Evolutionary conservation across 2,888 invertebrate species (phyloP), one percentile per base, ranked within the genome.

Genomic region (Polydrusus pterygomalis): DNA sequence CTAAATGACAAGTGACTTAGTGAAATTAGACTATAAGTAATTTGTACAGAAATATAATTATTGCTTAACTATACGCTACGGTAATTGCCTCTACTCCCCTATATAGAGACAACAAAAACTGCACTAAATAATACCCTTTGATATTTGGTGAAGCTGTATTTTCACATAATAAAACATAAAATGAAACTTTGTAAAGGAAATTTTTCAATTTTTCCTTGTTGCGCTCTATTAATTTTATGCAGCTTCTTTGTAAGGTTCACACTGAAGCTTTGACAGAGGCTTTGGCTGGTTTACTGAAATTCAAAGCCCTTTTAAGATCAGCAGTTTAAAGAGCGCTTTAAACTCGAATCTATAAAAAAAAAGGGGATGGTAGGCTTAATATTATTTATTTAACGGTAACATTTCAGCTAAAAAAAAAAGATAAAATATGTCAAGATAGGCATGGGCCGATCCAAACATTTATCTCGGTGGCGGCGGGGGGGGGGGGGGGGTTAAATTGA

Each of bases 211-310:
- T 51, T n/a, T 25, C 54, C 25, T 25, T 54, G 54, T 54, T 54
- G 54, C 30, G 54, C 54, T 54, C 54, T 30, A 54, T 54, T 54
- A 54, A 54, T 54, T 25, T 54, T 54, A 54, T 54, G 54, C 54
- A 54, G 54, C 54, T 54, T 20, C 30, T n/a, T 54, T 54, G 30
- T 25, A 7, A 6, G 30, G 54, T 54, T 30, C 54, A 30, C 2
- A n/a, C 30, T 30, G 25, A 54, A 54, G 30, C 54, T 30, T 54
- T 54, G 54, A 54, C 54, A 54, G 51, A 25, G 30, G 30, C 54
- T 54, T 54, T 54, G 30, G 54, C 54, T 11, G 54, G 30, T 54
- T 54, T 54, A 54, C 30, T 54, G 25, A 54, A 47, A 54, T 54
- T 25, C 54, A 30, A 54, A 54, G 54, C 30, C 18, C 25, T n/a